phyloP scores from a whole-genome alignment of 2,113 vertebrate species.

The Anthoscopus minutus region DNA sequence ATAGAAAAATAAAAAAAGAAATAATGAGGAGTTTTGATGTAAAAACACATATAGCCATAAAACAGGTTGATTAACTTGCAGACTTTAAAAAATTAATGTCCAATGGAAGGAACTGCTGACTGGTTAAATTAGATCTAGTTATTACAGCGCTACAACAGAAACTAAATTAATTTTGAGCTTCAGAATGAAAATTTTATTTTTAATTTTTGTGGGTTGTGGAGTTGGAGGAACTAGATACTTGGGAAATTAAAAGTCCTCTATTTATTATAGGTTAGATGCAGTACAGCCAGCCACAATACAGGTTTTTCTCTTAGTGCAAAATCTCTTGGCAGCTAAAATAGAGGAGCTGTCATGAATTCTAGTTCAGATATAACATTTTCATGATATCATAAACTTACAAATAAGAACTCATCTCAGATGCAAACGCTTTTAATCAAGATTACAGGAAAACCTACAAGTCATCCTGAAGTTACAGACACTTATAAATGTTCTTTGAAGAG shows the following conservation, averaged over 20 bases:
- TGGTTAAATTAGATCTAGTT: constrained; percentile 50
- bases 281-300: background rate
- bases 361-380: background rate
- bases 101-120: constrained; percentile 52
- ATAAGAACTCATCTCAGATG: background rate
- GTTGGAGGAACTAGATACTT: background rate
- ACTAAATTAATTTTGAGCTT: constrained; percentile 44
- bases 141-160: constrained; percentile 25
- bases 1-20: constrained; percentile 58
- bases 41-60: constrained; percentile 53
- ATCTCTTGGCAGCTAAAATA: background rate
- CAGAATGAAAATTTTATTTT: constrained; percentile 38
- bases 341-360: background rate
- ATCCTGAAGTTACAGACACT: background rate
- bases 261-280: constrained; percentile 6
- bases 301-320: background rate
- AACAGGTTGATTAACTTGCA: constrained; percentile 53
- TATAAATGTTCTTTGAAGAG: background rate
- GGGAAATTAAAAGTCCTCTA: constrained; percentile 36
- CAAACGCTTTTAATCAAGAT: background rate
- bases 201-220: constrained; percentile 30
- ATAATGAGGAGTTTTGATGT: constrained; percentile 48
- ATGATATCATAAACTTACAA: background rate
- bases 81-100: constrained; percentile 58
- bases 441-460: background rate